Base-by-base conservation (phyloP, 2,113 vertebrate species). In the Phaethon lepturus region DNA sequence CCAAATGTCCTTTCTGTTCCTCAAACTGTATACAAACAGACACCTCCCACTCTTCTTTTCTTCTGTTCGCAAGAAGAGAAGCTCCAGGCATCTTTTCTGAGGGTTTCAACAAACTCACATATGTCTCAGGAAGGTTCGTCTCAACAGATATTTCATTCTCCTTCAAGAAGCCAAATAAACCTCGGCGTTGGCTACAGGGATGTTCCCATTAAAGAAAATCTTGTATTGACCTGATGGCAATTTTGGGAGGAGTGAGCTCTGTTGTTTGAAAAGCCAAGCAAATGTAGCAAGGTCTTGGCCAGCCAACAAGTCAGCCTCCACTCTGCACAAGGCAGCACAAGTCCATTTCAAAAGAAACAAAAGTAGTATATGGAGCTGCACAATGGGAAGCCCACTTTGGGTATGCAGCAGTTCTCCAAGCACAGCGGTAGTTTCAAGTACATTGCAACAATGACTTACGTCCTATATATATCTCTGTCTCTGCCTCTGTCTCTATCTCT, bases 381-480 rank as follows among this genome's bases (percentile, higher is more conserved):
- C 29, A n/a, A 45, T 1, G 2, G 73, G 26, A 93, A 84, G 19
- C 28, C 4, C 7, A 13, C 18, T 60, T 62, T 35, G 20, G 29
- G 16, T 15, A 16, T 11, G 8, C 15, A 80, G 26, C 0, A 0
- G n/a, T 66, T 81, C 45, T 56, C 20, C 35, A 52, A 49, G 68
- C 23, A 42, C 33, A 86, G 42, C 25, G 56, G 4, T 33, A 35
- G 71, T 64, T 94, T 83, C 62, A 69, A 76, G 23, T 18, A 29
- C 0, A 0, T 29, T 0, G 0, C 52, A 86, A 74, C 11, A 35
- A 56, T 49, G 22, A 35, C 4, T 20, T 42, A 33, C 0, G 1
- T 44, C 44, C 14, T 6, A 4, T 12, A 42, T 45, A 25, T 15
- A 31, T 28, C 19, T 5, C 31, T 23, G 33, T n/a, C n/a, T n/a